A percentile compares a stretch with the other conserved stretches of the same genome.
Conservation (phyloP, 2,113 vertebrate species). For the Myrmecophaga tridactyla region DNA sequence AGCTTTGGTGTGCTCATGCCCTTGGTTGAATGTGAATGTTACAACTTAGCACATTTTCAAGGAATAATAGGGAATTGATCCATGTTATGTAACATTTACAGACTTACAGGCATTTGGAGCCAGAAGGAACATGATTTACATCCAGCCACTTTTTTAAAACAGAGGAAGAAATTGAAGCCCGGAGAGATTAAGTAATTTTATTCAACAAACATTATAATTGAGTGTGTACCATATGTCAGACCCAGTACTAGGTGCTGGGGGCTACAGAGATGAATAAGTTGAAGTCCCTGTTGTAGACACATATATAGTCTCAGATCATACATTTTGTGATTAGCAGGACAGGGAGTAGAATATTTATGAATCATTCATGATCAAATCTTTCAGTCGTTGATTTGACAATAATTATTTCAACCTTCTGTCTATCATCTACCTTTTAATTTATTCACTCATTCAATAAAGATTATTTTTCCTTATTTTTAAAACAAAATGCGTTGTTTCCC, state of each 20-base stretch:
- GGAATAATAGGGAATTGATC: slow-evolving; percentile 51
- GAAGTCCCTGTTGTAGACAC: slow-evolving; percentile 57
- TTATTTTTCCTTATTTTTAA: background rate
- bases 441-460: background rate
- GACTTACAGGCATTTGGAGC: slow-evolving; percentile 48
- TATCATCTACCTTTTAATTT: background rate
- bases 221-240: slow-evolving; percentile 60
- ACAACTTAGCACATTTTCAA: slow-evolving; percentile 40
- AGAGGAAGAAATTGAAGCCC: slow-evolving; percentile 57
- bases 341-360: slow-evolving; percentile 64
- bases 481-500: background rate
- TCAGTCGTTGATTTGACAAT: background rate
- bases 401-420: slow-evolving; percentile 1
- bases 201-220: slow-evolving; percentile 73
- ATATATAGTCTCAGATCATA: slow-evolving; percentile 28
- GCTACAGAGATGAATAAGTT: slow-evolving; percentile 63
- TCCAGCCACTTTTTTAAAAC: background rate
- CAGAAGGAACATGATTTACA: slow-evolving; percentile 57
- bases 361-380: slow-evolving; percentile 56
- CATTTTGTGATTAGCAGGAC: slow-evolving; percentile 64
- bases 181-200: slow-evolving; percentile 70
- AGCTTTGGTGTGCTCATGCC: slow-evolving; percentile 52
- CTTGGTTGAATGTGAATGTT: slow-evolving; percentile 59
- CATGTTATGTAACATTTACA: slow-evolving; percentile 53
- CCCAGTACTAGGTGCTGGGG: slow-evolving; percentile 46